Conservation (phyloP, 1,140 invertebrate genomes). For the Tenebrio molitor region DNA sequence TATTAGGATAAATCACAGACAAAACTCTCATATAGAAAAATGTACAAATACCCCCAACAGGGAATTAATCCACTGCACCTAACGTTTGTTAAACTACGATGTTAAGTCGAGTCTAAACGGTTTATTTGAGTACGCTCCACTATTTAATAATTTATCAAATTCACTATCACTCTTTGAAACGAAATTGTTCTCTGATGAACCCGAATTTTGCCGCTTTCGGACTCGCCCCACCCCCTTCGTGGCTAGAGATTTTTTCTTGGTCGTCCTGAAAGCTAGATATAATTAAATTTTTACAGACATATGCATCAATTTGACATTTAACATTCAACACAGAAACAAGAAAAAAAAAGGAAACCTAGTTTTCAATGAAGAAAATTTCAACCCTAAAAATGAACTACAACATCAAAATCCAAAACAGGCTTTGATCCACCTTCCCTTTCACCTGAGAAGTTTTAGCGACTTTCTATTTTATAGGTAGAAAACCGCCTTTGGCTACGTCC, state of each 20-base stretch:
- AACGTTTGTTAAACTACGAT: slow-evolving; percentile 32
- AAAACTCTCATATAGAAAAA: slow-evolving; percentile 44
- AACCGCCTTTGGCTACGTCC: no score
- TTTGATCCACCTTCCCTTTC: no score
- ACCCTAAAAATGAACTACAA: no score
- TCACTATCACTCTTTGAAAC: slow-evolving; percentile 23
- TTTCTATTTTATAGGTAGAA: no score
- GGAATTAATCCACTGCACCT: slow-evolving; percentile 24
- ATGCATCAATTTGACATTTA: background rate
- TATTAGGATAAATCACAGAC: slow-evolving; percentile 42
- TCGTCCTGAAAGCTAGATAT: slow-evolving; percentile 38
- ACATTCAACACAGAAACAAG: no score
- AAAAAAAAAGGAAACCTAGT: no score
- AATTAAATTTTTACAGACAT: slow-evolving; percentile 43
- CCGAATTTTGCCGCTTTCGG: background rate
- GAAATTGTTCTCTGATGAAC: background rate
- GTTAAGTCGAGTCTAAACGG: slow-evolving; percentile 40
- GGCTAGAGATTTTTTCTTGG: slow-evolving; percentile 17
- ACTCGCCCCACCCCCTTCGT: background rate
- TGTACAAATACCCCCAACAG: background rate
- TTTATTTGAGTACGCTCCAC: slow-evolving; percentile 39
- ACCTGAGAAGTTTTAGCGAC: no score
- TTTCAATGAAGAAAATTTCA: no score
- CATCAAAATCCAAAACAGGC: no score
- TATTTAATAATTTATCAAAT: slow-evolving; percentile 29